Percentiles rank a stretch among this genome's conserved stretches.
Conservation (phyloP, 2,797 vertebrate genomes). For the Perodicticus potto region DNA sequence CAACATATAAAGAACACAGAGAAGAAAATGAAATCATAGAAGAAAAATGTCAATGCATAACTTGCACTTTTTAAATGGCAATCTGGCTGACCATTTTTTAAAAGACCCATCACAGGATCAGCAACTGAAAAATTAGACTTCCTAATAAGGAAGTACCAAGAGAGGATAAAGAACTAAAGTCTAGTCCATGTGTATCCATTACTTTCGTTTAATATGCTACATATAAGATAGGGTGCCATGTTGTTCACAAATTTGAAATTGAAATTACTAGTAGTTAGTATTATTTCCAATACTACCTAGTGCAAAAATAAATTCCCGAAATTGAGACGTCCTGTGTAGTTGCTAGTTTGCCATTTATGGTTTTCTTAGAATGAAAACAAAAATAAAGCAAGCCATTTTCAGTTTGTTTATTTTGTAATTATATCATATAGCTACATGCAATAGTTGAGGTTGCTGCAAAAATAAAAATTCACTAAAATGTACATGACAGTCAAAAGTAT, state of each 20-base stretch:
- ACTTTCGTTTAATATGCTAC: not conserved
- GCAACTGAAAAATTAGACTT: not conserved
- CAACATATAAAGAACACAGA: constrained; percentile 87
- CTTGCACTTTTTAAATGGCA: constrained; percentile 82
- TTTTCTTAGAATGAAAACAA: constrained; percentile 80
- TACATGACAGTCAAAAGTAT: constrained; percentile 68
- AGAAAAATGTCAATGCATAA: constrained; percentile 80
- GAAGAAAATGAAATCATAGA: constrained; percentile 87
- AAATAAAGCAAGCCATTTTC: constrained; percentile 76
- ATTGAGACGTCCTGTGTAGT: constrained; percentile 51
- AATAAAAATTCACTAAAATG: constrained; percentile 78
- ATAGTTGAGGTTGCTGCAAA: constrained; percentile 61
- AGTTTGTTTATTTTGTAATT: constrained; percentile 81
- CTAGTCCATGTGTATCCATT: not conserved
- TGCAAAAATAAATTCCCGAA: not conserved
- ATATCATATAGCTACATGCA: constrained; percentile 76
- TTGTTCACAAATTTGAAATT: constrained; percentile 5
- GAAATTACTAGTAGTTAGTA: constrained; percentile 23
- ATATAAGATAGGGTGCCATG: not conserved
- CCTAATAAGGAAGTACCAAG: not conserved
- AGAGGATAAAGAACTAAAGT: not conserved
- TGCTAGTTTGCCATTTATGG: constrained; percentile 86
- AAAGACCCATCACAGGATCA: not conserved
- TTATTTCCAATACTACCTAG: not conserved
- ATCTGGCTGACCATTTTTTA: constrained; percentile 72